Percentiles rank a stretch among this genome's conserved stretches.
Conservation (phyloP, 37 sponge, comb jelly and placozoan genomes). For the Haliclona indistincta region DNA sequence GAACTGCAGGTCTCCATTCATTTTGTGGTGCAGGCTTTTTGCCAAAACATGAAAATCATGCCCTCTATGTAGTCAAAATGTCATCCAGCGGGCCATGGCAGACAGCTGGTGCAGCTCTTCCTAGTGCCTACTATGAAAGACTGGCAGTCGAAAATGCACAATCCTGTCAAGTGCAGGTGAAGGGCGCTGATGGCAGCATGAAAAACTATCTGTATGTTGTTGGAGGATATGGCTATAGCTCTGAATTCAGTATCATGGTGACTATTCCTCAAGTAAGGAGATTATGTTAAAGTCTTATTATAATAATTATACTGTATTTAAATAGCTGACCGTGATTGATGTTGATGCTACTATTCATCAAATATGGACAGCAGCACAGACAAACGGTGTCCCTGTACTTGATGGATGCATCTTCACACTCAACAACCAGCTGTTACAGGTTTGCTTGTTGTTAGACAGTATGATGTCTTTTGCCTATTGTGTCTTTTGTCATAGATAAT, state of each 20-base stretch:
- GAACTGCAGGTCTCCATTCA: constrained; percentile 12
- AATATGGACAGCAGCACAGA: background rate
- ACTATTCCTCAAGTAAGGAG: background rate
- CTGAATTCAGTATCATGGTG: no score
- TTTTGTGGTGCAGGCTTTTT: background rate
- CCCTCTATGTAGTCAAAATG: constrained; percentile 4
- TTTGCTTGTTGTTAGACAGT: no score
- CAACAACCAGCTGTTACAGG: background rate
- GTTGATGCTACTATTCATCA: background rate
- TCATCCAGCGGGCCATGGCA: no score
- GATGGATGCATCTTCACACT: background rate
- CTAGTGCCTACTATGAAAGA: background rate
- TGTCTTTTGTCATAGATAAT: background rate
- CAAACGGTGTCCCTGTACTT: background rate
- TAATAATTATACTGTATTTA: background rate
- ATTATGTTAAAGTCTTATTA: background rate
- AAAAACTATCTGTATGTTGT: constrained; percentile 9
- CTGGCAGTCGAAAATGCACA: constrained; percentile 18
- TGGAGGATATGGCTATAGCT: constrained; percentile 17
- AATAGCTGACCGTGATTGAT: constrained; percentile 3
- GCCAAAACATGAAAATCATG: background rate
- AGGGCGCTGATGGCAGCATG: background rate
- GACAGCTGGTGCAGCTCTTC: background rate
- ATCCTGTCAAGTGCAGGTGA: background rate
- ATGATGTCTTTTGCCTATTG: background rate